Evolutionary conservation across 2,113 vertebrate species (phyloP).

Genomic region (Rhombomys opimus): DNA sequence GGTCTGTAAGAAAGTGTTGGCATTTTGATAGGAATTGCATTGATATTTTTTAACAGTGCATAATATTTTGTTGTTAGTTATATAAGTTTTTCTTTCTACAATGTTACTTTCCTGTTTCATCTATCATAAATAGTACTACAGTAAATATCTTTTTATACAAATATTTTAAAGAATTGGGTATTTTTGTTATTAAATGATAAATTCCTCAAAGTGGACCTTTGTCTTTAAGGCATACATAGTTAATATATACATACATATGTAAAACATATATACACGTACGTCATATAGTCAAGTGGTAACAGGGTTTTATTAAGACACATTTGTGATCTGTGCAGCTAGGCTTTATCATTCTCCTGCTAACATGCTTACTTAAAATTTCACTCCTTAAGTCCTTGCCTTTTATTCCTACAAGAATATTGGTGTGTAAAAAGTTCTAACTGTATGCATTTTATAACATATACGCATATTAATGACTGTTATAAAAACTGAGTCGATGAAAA

Average conservation of each 20-base stretch:
- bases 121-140: neutral
- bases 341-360: conserved; percentile 6
- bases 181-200: neutral
- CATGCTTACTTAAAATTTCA: conserved; percentile 38
- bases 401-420: neutral
- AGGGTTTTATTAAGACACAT: neutral
- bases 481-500: conserved; percentile 52
- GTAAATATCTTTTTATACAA: conserved; percentile 3
- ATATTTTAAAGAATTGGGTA: neutral
- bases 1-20: too few relatives aligned
- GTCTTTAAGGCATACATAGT: neutral
- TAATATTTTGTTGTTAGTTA: neutral
- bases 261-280: neutral
- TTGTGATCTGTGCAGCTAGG: neutral
- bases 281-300: neutral
- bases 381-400: conserved; percentile 18
- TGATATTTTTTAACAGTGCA: conserved; percentile 23
- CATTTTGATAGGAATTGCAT: too few relatives aligned
- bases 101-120: conserved; percentile 22
- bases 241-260: neutral
- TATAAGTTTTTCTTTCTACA: neutral
- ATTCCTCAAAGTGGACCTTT: neutral
- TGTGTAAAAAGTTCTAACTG: conserved; percentile 14
- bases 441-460: conserved; percentile 21
- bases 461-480: conserved; percentile 22